These are phyloP conservation scores for Gymnoscopelus microlampas DNA, from an alignment of 2,797 vertebrate genomes.

Conservation along the genomic window DNA sequence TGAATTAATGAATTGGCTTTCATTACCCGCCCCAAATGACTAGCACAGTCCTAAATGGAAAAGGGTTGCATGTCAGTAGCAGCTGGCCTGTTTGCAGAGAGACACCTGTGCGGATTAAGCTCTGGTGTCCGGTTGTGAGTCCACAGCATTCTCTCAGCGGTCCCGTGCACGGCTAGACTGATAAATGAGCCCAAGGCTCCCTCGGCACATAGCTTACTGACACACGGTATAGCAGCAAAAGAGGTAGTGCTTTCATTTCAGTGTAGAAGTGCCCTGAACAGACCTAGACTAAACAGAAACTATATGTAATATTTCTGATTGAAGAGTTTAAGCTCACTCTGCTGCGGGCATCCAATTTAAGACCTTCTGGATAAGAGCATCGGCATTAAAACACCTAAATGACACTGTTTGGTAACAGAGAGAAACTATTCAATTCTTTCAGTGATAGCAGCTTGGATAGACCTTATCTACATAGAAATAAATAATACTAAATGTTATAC, in stretches of 20 bases:
- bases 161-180: slow-evolving; percentile 62
- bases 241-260: slow-evolving; percentile 69
- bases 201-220: slow-evolving; percentile 59
- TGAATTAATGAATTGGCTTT: slow-evolving; percentile 48
- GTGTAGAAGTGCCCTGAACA: slow-evolving; percentile 51
- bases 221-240: slow-evolving; percentile 51
- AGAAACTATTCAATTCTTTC: too few species aligned
- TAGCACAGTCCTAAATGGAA: slow-evolving; percentile 34
- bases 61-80: slow-evolving; percentile 61
- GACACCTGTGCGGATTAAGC: slow-evolving; percentile 70
- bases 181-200: slow-evolving; percentile 68
- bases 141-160: slow-evolving; percentile 38
- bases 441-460: too few species aligned
- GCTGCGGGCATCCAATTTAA: too few species aligned
- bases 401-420: too few species aligned
- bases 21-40: slow-evolving; percentile 43
- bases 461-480: too few species aligned
- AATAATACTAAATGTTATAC: too few species aligned
- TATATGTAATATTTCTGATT: slow-evolving; percentile 38
- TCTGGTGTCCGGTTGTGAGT: slow-evolving; percentile 56
- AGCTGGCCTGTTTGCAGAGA: slow-evolving; percentile 61
- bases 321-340: too few species aligned
- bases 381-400: too few species aligned
- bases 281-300: slow-evolving; percentile 50
- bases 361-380: too few species aligned